Evolutionary conservation across 2,797 vertebrate genomes (phyloP).

Genomic region (Sebastes iracundus): DNA sequence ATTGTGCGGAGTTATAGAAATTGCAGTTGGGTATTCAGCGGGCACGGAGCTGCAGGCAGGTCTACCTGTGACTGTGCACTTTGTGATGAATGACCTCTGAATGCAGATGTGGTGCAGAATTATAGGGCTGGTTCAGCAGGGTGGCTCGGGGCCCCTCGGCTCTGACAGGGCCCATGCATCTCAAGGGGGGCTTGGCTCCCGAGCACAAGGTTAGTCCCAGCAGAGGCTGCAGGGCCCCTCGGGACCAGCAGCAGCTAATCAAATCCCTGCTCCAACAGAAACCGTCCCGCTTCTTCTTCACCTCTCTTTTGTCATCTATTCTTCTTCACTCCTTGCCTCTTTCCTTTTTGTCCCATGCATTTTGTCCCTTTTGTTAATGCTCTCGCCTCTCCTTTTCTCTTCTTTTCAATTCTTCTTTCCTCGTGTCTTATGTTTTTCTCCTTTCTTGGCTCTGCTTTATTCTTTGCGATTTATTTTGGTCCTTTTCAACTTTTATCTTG

Average conservation of each 20-base stretch:
- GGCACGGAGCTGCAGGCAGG: conserved; percentile 8
- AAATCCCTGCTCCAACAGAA: conserved; percentile 1
- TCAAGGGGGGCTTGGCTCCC: conserved; percentile 52
- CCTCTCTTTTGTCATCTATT: neutral
- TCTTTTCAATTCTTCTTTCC: neutral
- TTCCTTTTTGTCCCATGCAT: neutral
- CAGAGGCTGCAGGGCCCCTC: conserved; percentile 10
- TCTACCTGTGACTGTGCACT: conserved; percentile 44
- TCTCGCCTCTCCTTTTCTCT: neutral
- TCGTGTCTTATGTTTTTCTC: neutral
- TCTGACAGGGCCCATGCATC: conserved; percentile 73
- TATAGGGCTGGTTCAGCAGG: conserved; percentile 30
- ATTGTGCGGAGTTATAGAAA: conserved; percentile 8
- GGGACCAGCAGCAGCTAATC: conserved; percentile 37
- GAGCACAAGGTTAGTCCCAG: conserved; percentile 50
- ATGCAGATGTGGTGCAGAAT: conserved; percentile 60
- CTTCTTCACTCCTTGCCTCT: neutral
- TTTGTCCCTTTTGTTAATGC: neutral
- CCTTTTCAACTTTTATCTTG: neutral
- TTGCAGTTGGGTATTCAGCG: neutral
- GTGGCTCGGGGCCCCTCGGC: conserved; percentile 47
- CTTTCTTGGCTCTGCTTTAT: neutral
- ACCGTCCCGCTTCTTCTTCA: neutral
- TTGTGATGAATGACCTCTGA: conserved; percentile 62
- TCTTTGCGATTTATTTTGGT: neutral